phyloP scores from a whole-genome alignment of 2,113 vertebrate genomes.

The Ornithorhynchus anatinus region DNA sequence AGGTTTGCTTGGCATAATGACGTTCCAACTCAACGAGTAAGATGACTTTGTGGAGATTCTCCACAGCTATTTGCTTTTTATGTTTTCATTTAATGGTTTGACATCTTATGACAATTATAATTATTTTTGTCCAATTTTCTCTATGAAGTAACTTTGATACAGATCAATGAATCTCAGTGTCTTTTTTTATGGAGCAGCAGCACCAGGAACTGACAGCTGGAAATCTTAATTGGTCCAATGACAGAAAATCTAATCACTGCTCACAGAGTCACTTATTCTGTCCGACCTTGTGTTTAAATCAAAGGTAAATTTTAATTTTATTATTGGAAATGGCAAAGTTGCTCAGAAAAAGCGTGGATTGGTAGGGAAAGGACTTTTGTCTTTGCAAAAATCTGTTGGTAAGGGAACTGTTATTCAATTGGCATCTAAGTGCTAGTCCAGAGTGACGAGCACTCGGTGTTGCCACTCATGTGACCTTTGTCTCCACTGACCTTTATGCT shows the following conservation, averaged over 20 bases:
- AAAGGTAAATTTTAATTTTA: slow-evolving; percentile 61
- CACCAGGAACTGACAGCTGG: slow-evolving; percentile 69
- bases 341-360: background rate
- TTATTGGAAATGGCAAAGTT: slow-evolving; percentile 26
- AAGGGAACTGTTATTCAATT: slow-evolving; percentile 17
- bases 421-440: background rate
- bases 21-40: background rate
- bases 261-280: slow-evolving; percentile 52
- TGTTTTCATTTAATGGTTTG: slow-evolving; percentile 51
- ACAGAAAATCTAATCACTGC: slow-evolving; percentile 63
- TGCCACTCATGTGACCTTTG: slow-evolving; percentile 15
- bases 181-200: slow-evolving; percentile 59
- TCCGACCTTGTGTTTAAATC: slow-evolving; percentile 71
- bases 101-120: slow-evolving; percentile 59
- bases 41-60: slow-evolving; percentile 3
- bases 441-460: slow-evolving; percentile 1
- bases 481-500: slow-evolving; percentile 8
- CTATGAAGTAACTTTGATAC: slow-evolving; percentile 61
- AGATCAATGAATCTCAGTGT: slow-evolving; percentile 71
- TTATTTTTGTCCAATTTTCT: slow-evolving; percentile 56
- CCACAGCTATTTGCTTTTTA: slow-evolving; percentile 45
- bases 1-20: background rate
- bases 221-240: slow-evolving; percentile 74
- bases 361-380: background rate
- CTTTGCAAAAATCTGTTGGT: slow-evolving; percentile 1